Percentiles rank a stretch among this genome's conserved stretches.
phyloP scores from a whole-genome alignment of 2,888 invertebrate species.

The Cotesia congregata region DNA sequence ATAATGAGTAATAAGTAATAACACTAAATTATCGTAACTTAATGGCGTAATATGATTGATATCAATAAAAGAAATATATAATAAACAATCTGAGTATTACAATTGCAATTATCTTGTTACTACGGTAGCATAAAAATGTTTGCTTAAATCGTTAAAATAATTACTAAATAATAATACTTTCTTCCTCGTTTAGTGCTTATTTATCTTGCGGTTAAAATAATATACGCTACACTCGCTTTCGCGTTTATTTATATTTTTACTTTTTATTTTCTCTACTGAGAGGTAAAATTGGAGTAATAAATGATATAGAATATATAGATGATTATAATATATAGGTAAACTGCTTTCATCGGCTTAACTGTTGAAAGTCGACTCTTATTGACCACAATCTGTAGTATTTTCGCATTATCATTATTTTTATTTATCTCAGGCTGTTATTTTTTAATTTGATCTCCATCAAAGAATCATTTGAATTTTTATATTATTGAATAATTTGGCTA shows the following conservation, averaged over 20 bases:
- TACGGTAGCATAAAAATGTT: neutral
- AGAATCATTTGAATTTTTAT: too few relatives aligned
- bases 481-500: too few relatives aligned
- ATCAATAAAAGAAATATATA: too few relatives aligned
- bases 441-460: too few relatives aligned
- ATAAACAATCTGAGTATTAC: too few relatives aligned
- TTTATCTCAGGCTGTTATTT: neutral
- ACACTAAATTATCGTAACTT: too few relatives aligned
- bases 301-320: conserved; percentile 16
- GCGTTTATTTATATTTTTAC: neutral
- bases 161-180: neutral
- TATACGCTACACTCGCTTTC: neutral
- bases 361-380: conserved; percentile 54
- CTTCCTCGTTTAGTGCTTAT: neutral
- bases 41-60: too few relatives aligned
- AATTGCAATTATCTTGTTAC: neutral
- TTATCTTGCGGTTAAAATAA: neutral
- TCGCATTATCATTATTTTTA: conserved; percentile 13
- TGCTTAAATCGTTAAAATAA: neutral
- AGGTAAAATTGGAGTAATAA: conserved; percentile 14
- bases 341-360: conserved; percentile 57
- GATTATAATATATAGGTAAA: conserved; percentile 60
- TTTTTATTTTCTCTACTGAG: neutral
- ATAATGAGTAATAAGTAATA: too few relatives aligned
- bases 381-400: conserved; percentile 14